Percentiles rank a stretch among this genome's conserved stretches.
Evolutionary conservation across 1,140 invertebrate species (phyloP).

Genomic region (Proctacanthus coquilletti): DNA sequence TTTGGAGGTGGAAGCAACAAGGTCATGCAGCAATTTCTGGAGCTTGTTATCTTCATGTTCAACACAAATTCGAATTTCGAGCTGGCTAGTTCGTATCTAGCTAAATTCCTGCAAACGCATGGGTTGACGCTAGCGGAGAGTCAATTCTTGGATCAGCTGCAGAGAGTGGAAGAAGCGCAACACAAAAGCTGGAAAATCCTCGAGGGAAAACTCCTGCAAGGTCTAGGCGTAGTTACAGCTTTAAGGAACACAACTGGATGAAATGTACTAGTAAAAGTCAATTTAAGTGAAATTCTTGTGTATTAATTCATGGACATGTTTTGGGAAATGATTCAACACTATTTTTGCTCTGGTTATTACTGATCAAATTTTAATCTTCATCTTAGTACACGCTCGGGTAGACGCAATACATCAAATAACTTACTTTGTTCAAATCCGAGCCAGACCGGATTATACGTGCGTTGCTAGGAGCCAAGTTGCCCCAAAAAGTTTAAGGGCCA

Average conservation of each 20-base stretch:
- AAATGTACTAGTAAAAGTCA: constrained; percentile 32
- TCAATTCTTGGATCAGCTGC: constrained; percentile 39
- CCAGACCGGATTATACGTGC: no score
- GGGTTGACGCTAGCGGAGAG: constrained; percentile 43
- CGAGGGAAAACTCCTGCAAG: constrained; percentile 56
- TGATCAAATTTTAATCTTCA: no score
- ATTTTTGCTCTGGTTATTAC: no score
- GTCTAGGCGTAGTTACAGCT: constrained; percentile 57
- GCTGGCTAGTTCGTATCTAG: constrained; percentile 81
- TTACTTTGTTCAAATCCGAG: no score
- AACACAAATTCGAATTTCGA: constrained; percentile 74
- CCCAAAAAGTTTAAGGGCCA: no score
- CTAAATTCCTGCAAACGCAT: constrained; percentile 79
- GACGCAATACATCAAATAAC: no score
- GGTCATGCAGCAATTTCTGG: constrained; percentile 65
- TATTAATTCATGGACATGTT: neutral
- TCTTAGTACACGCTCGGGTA: no score
- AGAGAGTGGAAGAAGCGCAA: constrained; percentile 42
- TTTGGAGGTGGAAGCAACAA: constrained; percentile 49
- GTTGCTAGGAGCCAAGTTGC: no score
- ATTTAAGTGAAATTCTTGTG: neutral
- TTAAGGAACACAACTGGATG: no score
- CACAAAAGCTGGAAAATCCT: constrained; percentile 47
- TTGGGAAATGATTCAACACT: no score
- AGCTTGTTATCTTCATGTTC: constrained; percentile 56